These are phyloP conservation scores for Oceanites oceanicus DNA, from an alignment of 2,113 vertebrate genomes.

Conservation along the genomic window DNA sequence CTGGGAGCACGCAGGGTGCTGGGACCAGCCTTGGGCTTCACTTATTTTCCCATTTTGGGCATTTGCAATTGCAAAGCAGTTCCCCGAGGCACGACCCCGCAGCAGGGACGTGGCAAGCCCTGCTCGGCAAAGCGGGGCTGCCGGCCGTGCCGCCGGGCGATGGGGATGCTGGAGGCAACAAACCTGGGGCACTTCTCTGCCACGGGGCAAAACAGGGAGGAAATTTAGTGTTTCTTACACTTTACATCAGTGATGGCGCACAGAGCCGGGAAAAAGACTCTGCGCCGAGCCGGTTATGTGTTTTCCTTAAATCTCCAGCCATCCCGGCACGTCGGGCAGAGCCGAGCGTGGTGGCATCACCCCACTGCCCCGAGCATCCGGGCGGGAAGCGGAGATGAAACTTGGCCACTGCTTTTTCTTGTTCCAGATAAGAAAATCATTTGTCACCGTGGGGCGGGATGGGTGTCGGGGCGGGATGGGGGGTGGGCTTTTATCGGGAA, in stretches of 20 bases:
- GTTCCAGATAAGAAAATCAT: constrained; percentile 59
- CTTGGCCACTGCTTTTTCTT: neutral
- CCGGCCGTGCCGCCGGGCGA: fast-evolving
- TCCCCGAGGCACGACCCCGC: fast-evolving
- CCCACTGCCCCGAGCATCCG: neutral
- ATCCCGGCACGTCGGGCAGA: neutral
- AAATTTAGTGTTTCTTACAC: fast-evolving
- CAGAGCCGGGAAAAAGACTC: neutral
- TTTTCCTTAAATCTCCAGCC: neutral
- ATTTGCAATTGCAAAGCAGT: fast-evolving
- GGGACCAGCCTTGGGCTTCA: fast-evolving
- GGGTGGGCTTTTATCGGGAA: constrained; percentile 25
- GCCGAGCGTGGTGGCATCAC: neutral
- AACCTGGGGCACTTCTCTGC: fast-evolving
- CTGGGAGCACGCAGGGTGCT: neutral
- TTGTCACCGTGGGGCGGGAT: constrained; percentile 35
- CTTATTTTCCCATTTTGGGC: neutral
- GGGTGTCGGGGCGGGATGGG: neutral
- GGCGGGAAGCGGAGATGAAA: neutral
- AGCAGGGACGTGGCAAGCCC: fast-evolving
- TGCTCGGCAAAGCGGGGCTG: neutral
- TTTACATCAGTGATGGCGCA: fast-evolving
- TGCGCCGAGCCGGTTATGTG: fast-evolving
- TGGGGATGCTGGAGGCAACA: neutral
- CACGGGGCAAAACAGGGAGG: fast-evolving